These are phyloP conservation scores for Trichomycterus rosablanca DNA, from an alignment of 2,113 vertebrate genomes.

Conservation along the genomic window DNA sequence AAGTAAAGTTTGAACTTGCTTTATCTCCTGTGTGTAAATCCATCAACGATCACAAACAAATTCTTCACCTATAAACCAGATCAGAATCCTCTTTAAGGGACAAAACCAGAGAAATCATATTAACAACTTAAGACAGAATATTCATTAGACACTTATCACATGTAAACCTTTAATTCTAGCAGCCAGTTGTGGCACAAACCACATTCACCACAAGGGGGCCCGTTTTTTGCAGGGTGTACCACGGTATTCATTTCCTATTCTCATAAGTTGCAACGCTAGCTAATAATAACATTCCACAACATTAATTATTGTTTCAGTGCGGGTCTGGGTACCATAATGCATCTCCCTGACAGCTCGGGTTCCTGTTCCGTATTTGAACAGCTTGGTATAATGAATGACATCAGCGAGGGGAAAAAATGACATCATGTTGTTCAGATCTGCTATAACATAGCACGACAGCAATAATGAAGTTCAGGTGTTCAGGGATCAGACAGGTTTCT, in stretches of 20 bases:
- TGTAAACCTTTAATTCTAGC: too few species aligned
- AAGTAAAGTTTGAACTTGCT: too few species aligned
- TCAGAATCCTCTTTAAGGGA: too few species aligned
- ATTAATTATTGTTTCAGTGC: background rate
- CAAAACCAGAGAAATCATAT: too few species aligned
- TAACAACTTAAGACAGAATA: too few species aligned
- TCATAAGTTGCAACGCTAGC: background rate
- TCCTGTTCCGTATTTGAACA: background rate
- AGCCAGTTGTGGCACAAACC: too few species aligned
- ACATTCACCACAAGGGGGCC: constrained; percentile 35
- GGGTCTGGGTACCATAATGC: background rate
- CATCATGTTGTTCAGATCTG: constrained; percentile 30
- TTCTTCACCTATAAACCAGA: too few species aligned
- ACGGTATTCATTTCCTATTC: background rate
- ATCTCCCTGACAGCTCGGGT: background rate
- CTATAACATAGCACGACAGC: constrained; percentile 40
- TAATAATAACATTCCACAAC: constrained; percentile 11
- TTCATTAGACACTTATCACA: too few species aligned
- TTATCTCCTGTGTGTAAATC: too few species aligned
- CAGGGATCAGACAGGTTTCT: constrained; percentile 25
- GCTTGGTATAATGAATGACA: constrained; percentile 1
- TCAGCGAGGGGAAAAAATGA: constrained; percentile 34
- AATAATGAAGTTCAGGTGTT: constrained; percentile 64
- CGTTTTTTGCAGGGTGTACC: background rate
- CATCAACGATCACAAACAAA: too few species aligned